Base-by-base conservation (phyloP, 2,113 vertebrate species). In the Glareola pratincola region DNA sequence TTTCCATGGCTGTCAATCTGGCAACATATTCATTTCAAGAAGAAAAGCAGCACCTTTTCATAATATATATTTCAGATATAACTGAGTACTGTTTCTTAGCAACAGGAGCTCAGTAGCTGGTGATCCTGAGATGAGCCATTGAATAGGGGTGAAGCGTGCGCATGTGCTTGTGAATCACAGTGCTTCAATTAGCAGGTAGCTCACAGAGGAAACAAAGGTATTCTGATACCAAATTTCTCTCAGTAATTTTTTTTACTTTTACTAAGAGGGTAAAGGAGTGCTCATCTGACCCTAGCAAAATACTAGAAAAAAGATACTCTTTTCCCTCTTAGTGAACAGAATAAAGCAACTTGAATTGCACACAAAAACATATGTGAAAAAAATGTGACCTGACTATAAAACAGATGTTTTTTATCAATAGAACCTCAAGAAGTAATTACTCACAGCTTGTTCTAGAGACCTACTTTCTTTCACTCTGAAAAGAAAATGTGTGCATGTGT, bases 341-440 rank as follows among this genome's bases (percentile, higher is more conserved):
- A 47, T 36, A 84, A 90, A 95, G 86, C 81, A 94, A 85, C 60
- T 72, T 34, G 62, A 94, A 96, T 93, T 72, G 51, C 57, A 47
- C 48, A 71, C 54, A 71, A 62, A 91, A 45, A 19, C 27, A 18
- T 34, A 43, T 16, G 59, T 89, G 74, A 59, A 69, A 71, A 66
- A 85, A 92, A 79, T 82, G 84, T 92, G 94, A 93, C 88, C 88
- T 92, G 79, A 85, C 78, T 96, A 9, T 75, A 87, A 91, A 96
- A 3, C 86, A 92, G 86, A 68, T 90, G 80, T 47, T 29, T 91
- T 92, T 89, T 78, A 79, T 73, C 69, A 96, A 95, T 87, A 96
- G 80, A 94, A 92, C 60, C 83, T 92, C 59, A n/a, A 94, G 75
- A 90, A 91, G 73, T 95, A 96, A 96, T 97, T 96, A 92, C 69